A percentile compares a stretch with the other conserved stretches of the same genome.
Evolutionary conservation across 2,113 vertebrate genomes (phyloP).

Genomic region (Cyprinodon brontotheroides): DNA sequence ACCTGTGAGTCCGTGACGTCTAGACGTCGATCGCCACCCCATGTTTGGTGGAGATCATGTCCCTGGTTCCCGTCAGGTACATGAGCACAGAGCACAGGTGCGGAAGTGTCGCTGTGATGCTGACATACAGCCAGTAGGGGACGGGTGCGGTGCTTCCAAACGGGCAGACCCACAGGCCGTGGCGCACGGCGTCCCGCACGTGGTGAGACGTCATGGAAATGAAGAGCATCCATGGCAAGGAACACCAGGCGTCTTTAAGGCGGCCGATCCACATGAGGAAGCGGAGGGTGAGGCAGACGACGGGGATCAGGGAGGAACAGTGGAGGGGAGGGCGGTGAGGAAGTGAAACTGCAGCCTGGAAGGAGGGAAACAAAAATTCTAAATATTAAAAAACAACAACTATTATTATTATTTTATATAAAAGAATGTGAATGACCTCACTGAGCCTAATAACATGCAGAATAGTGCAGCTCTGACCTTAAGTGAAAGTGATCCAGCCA

Average conservation of each 20-base stretch:
- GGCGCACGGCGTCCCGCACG: constrained; percentile 89
- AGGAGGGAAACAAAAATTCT: neutral
- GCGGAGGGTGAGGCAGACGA: constrained; percentile 85
- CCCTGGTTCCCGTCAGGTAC: constrained; percentile 92
- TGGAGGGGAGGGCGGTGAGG: constrained; percentile 91
- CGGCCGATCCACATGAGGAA: constrained; percentile 87
- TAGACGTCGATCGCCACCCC: constrained; percentile 91
- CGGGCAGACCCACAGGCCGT: constrained; percentile 93
- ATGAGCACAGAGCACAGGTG: constrained; percentile 92
- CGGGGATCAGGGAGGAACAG: constrained; percentile 90
- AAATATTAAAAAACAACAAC: neutral
- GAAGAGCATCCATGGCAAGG: constrained; percentile 96
- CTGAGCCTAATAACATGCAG: neutral
- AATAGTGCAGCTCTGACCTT: constrained; percentile 78
- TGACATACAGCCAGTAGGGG: constrained; percentile 93
- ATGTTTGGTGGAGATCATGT: constrained; percentile 91
- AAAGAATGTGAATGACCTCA: neutral
- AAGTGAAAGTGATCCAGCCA: constrained; percentile 90
- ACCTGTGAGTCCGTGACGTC: neutral
- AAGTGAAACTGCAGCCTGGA: constrained; percentile 88
- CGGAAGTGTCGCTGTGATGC: constrained; percentile 90
- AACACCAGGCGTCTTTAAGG: constrained; percentile 93
- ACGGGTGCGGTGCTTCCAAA: constrained; percentile 92
- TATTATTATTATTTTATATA: neutral
- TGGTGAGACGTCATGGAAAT: constrained; percentile 95